phyloP scores from a whole-genome alignment of 1,140 invertebrate species.

The Sarcophaga bullata region DNA sequence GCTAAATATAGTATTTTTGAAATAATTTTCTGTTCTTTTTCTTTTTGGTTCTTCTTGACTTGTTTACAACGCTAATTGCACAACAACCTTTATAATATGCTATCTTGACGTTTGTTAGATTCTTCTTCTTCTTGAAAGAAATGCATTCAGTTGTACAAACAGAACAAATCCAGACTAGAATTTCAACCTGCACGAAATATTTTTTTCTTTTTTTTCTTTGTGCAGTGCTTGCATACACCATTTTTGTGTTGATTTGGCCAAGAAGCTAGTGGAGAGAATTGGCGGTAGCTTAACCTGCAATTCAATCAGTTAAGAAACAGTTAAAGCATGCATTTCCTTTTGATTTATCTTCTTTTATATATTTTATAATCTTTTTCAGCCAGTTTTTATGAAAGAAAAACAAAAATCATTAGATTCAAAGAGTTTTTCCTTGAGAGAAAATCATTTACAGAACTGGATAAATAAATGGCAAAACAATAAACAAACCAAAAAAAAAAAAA shows the following conservation, averaged over 20 bases:
- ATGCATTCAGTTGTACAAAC: neutral
- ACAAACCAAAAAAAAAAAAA: too few species aligned
- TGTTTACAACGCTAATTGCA: neutral
- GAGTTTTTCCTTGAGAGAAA: neutral
- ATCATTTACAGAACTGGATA: too few species aligned
- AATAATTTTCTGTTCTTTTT: too few species aligned
- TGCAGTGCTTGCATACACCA: too few species aligned
- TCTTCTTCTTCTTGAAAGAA: neutral
- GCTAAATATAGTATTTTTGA: too few species aligned
- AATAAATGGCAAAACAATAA: too few species aligned
- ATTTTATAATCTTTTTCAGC: neutral
- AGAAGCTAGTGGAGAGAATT: neutral
- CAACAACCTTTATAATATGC: neutral
- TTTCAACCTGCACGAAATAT: neutral
- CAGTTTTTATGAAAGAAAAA: neutral
- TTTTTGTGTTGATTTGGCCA: neutral
- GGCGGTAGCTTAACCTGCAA: neutral
- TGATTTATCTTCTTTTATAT: neutral
- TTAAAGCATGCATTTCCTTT: slow-evolving; percentile 16
- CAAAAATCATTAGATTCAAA: neutral
- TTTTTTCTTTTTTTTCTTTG: neutral
- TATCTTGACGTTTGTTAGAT: neutral
- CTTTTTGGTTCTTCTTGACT: neutral
- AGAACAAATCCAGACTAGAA: neutral
- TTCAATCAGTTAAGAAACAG: slow-evolving; percentile 19